Conservation (phyloP, 2,888 invertebrate genomes). For the Sclerodermus sp. region DNA sequence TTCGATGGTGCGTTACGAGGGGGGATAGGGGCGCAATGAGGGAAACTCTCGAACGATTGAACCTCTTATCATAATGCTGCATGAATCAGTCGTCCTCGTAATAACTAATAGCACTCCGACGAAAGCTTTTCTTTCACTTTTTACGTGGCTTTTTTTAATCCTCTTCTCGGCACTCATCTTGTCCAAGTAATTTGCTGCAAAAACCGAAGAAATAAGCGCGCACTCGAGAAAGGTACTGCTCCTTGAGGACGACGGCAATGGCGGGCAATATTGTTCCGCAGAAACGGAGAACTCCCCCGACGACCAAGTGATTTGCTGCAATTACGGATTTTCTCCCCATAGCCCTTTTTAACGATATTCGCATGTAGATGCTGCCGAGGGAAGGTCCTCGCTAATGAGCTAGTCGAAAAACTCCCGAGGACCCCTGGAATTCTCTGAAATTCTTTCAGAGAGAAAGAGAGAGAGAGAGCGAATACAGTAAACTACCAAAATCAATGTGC, state of each 20-base stretch:
- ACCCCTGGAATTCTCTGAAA: too few relatives aligned
- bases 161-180: background rate
- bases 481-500: too few relatives aligned
- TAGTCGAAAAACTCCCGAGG: background rate
- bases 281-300: slow-evolving; percentile 31
- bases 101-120: too few relatives aligned
- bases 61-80: too few relatives aligned
- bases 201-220: slow-evolving; percentile 18
- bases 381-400: background rate
- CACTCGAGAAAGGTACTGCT: background rate
- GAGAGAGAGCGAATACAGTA: too few relatives aligned
- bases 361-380: background rate
- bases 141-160: too few relatives aligned
- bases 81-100: too few relatives aligned
- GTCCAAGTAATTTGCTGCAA: slow-evolving; percentile 15
- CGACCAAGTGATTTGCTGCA: slow-evolving; percentile 39
- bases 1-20: too few relatives aligned
- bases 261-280: slow-evolving; percentile 31
- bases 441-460: too few relatives aligned
- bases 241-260: slow-evolving; percentile 13
- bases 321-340: slow-evolving; percentile 36
- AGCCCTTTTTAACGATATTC: background rate
- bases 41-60: too few relatives aligned
- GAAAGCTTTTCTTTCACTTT: too few relatives aligned
- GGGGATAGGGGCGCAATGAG: too few relatives aligned